These are phyloP conservation scores for Rhombomys opimus DNA, from an alignment of 2,113 vertebrate genomes.

Conservation along the genomic window DNA sequence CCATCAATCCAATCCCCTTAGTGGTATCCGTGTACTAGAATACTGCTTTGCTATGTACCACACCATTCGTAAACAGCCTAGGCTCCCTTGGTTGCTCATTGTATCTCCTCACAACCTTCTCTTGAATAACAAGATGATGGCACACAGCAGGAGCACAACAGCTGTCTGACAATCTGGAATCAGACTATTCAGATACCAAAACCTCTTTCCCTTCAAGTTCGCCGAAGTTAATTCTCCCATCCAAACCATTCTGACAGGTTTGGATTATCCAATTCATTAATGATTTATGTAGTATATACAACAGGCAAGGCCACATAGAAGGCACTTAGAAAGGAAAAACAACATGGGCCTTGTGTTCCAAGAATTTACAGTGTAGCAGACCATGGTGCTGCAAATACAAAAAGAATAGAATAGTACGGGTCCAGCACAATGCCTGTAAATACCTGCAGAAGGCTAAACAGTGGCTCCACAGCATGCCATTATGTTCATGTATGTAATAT, in stretches of 20 bases:
- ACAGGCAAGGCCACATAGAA: conserved; percentile 12
- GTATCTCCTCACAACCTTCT: conserved; percentile 5
- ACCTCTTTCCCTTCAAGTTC: not conserved
- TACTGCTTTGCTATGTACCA: not conserved
- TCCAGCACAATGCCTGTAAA: not conserved
- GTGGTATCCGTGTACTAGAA: not conserved
- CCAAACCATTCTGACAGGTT: conserved; percentile 5
- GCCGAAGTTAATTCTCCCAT: conserved; percentile 48
- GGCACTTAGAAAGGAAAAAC: conserved; percentile 15
- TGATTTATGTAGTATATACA: not conserved
- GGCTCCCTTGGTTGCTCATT: not conserved
- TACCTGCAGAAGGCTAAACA: not conserved
- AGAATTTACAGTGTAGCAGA: conserved; percentile 3
- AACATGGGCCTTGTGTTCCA: not conserved
- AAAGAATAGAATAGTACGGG: not conserved
- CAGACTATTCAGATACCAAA: conserved; percentile 7
- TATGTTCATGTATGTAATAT: not conserved
- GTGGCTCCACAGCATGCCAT: not conserved
- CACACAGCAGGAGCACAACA: conserved; percentile 15
- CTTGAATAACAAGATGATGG: conserved; percentile 19
- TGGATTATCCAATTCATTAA: conserved; percentile 12
- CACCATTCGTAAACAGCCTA: not conserved
- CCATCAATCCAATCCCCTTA: not conserved
- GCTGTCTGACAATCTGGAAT: conserved; percentile 19
- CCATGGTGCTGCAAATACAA: not conserved